Evolutionary conservation across 1,140 invertebrate species (phyloP).

Genomic region (Stegodyphus dumicola): DNA sequence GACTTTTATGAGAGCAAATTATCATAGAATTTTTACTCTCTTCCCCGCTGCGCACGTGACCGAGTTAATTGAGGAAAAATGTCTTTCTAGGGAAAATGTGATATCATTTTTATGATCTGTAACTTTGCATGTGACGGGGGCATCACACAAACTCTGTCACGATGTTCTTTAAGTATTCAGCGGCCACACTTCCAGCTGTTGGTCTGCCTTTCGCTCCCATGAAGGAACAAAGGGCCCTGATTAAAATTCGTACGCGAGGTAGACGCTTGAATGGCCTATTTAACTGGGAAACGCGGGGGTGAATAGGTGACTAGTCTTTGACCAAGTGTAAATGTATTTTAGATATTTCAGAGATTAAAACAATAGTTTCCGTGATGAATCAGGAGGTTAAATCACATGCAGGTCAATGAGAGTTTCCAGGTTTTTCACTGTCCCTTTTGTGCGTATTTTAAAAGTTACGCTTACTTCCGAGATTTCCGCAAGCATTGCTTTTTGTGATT

Average conservation of each 20-base stretch:
- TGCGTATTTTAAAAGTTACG: no score
- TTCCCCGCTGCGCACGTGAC: conserved; percentile 12
- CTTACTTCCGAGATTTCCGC: no score
- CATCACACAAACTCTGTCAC: conserved; percentile 12
- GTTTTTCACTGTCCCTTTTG: no score
- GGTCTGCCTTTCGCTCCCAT: conserved; percentile 17
- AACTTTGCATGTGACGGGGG: conserved; percentile 24
- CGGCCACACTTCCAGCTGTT: conserved; percentile 30
- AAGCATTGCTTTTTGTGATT: no score
- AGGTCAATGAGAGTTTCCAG: no score
- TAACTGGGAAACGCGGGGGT: conserved; percentile 1
- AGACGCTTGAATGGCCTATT: conserved; percentile 27
- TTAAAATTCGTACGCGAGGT: conserved; percentile 13
- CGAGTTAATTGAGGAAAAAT: conserved; percentile 36
- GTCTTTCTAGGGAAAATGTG: conserved; percentile 34
- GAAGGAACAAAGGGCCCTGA: conserved; percentile 35
- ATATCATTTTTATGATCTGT: conserved; percentile 53
- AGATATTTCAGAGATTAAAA: no score
- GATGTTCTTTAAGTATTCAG: conserved; percentile 24
- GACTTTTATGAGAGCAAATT: conserved; percentile 37
- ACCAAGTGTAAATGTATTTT: no score
- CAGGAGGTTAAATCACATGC: no score
- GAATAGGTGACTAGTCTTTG: not conserved
- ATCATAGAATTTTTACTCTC: conserved; percentile 1
- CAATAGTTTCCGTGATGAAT: no score